Base-by-base conservation (phyloP, 1,140 invertebrate species). In the Monomorium pharaonis region DNA sequence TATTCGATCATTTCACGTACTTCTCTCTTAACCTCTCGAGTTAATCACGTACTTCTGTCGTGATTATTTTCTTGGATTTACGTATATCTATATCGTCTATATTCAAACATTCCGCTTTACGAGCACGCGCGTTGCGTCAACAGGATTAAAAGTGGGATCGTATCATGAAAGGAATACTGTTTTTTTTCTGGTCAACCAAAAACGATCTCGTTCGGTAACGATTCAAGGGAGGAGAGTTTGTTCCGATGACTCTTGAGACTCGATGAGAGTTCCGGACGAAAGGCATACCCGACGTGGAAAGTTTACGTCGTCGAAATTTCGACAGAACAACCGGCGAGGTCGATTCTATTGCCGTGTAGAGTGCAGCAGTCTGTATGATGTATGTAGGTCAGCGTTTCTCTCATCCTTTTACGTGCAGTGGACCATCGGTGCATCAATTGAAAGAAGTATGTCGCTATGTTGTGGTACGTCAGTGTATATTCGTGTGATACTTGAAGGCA, bases 371-470 rank as follows among this genome's bases (percentile, higher is more conserved):
- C 62, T 80, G 63, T 80, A 69, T 69, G 77, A 80, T 80, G 77
- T 69, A 80, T 80, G 33, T 80, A 80, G 77, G 77, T 80, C 77
- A 80, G 30, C 77, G 77, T 80, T 69, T 78, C 42, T 78, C 58
- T 62, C 47, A 54, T 33, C 47, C 63, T 80, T 80, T 80, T 54
- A 69, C 44, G 47, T 69, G 47, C 77, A 54, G 21, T 27, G 62
- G 77, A 80, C 63, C 77, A 42, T 69, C 33, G 63, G 77, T 44
- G 44, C 21, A 80, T 56, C 63, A 80, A 69, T 80, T 69, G 77
- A 80, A 80, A 80, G 77, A 80, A 80, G 77, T 27, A 67, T 80
- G 60, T 69, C 62, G 62, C 54, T 30, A 44, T 47, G 42, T 21
- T 62, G 74, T 12, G 77, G 63, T 69, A 44, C 16, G 63, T 69